Percentiles rank a stretch among this genome's conserved stretches.
phyloP scores from a whole-genome alignment of 2,113 vertebrate species.

The Peromyscus californicus region DNA sequence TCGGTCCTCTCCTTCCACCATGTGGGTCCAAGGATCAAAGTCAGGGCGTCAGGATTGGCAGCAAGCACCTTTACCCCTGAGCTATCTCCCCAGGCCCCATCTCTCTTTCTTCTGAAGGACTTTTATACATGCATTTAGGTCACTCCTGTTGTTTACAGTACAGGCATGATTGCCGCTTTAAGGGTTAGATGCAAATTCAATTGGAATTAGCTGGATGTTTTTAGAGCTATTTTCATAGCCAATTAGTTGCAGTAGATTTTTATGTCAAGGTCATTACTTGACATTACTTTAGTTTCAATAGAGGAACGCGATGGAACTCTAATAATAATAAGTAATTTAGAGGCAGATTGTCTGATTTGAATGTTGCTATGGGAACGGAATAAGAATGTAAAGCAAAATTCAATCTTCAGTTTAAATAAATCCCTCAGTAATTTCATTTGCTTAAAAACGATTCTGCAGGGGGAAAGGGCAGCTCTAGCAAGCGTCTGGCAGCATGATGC shows the following conservation, averaged over 20 bases:
- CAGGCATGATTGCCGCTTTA: conserved; percentile 80
- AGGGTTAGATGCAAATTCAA: conserved; percentile 80
- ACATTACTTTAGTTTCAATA: conserved; percentile 87
- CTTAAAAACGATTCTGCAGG: conserved; percentile 84
- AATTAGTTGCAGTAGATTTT: conserved; percentile 86
- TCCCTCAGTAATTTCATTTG: conserved; percentile 86
- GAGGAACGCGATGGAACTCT: conserved; percentile 89
- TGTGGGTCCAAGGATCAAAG: background rate
- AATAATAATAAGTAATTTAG: conserved; percentile 89
- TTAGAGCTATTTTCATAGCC: conserved; percentile 86
- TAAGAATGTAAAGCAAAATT: conserved; percentile 85
- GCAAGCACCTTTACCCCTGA: background rate
- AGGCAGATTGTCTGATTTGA: conserved; percentile 86
- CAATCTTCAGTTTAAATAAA: conserved; percentile 88
- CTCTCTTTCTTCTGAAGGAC: conserved; percentile 39
- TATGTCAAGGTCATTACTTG: conserved; percentile 84
- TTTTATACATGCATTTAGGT: conserved; percentile 77
- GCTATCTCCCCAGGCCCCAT: background rate
- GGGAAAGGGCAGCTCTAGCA: conserved; percentile 66
- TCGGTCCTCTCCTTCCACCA: background rate
- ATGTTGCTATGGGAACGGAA: conserved; percentile 91
- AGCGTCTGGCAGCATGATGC: conserved; percentile 52
- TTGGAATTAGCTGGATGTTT: conserved; percentile 85
- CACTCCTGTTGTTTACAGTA: conserved; percentile 77
- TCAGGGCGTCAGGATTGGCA: background rate